Percentiles rank a stretch among this genome's conserved stretches.
Conservation (phyloP, 2,888 invertebrate genomes). For the Baccha elongata region DNA sequence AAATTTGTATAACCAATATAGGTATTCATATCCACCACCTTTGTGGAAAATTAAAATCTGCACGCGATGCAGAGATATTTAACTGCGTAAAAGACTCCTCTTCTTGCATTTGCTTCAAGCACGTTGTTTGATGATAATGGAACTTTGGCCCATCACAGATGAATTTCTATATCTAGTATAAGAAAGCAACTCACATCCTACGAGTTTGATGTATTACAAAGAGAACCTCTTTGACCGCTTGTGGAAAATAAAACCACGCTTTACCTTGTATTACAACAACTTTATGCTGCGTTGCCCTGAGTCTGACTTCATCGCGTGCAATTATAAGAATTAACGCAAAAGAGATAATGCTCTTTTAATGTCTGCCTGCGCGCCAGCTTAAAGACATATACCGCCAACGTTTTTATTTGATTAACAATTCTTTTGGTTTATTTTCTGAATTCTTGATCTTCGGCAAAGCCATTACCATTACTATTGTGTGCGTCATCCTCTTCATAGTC, state of each 20-base stretch:
- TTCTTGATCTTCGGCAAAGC: conserved; percentile 32
- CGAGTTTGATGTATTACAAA: conserved; percentile 23
- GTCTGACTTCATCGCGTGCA: conserved; percentile 21
- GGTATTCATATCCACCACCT: conserved; percentile 63
- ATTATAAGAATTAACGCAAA: conserved; percentile 44
- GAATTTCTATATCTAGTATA: background rate
- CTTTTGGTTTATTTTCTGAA: conserved; percentile 34
- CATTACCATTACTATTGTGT: conserved; percentile 6
- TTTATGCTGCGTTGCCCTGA: conserved; percentile 34
- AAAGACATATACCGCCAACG: conserved; percentile 59
- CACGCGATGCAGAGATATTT: conserved; percentile 59
- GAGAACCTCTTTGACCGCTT: background rate
- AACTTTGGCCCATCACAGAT: conserved; percentile 47
- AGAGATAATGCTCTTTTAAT: conserved; percentile 71
- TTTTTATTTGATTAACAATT: conserved; percentile 71
- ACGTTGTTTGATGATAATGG: conserved; percentile 34
- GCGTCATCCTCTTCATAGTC: conserved; percentile 4
- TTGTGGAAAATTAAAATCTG: conserved; percentile 54
- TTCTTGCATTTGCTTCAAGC: background rate
- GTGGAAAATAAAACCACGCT: conserved; percentile 14
- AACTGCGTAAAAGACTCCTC: conserved; percentile 37
- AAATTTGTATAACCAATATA: conserved; percentile 62
- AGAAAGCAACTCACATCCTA: conserved; percentile 2
- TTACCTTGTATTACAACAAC: conserved; percentile 53
- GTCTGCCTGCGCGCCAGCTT: conserved; percentile 49